These are phyloP conservation scores for Heloderma charlesbogerti DNA, from an alignment of 2,113 vertebrate genomes.

Conservation along the genomic window DNA sequence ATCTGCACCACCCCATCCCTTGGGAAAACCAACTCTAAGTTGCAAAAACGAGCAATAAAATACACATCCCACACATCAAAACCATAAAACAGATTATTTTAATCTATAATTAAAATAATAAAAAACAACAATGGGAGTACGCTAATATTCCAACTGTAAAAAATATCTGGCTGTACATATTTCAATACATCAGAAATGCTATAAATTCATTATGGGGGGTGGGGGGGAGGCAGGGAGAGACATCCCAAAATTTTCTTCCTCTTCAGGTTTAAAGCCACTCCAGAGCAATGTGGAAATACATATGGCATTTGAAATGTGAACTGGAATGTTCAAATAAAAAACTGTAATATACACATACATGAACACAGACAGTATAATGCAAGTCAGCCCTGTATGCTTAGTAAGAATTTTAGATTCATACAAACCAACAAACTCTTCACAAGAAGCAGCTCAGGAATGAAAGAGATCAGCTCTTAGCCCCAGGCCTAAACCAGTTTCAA, in stretches of 20 bases:
- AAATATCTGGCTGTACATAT: constrained; percentile 3
- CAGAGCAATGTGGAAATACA: neutral
- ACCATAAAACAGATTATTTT: neutral
- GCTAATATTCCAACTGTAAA: neutral
- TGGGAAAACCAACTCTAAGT: neutral
- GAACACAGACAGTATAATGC: neutral
- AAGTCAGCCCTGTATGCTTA: neutral
- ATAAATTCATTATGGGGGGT: neutral
- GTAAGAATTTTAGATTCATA: neutral
- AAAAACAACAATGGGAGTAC: neutral
- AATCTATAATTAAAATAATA: constrained; percentile 5
- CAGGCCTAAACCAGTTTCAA: neutral
- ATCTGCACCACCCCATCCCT: too few relatives aligned
- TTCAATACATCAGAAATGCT: neutral
- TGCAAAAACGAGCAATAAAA: neutral
- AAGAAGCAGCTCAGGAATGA: neutral
- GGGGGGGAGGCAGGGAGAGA: neutral
- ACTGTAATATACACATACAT: too few relatives aligned
- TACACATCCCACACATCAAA: neutral
- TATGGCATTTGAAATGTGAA: neutral
- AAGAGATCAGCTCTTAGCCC: constrained; percentile 4
- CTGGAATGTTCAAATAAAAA: neutral
- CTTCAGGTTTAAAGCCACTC: neutral
- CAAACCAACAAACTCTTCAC: neutral
- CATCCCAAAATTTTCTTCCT: neutral